Conservation (phyloP, 92 coral and sea anemone genomes). For the Micromussa lordhowensis region DNA sequence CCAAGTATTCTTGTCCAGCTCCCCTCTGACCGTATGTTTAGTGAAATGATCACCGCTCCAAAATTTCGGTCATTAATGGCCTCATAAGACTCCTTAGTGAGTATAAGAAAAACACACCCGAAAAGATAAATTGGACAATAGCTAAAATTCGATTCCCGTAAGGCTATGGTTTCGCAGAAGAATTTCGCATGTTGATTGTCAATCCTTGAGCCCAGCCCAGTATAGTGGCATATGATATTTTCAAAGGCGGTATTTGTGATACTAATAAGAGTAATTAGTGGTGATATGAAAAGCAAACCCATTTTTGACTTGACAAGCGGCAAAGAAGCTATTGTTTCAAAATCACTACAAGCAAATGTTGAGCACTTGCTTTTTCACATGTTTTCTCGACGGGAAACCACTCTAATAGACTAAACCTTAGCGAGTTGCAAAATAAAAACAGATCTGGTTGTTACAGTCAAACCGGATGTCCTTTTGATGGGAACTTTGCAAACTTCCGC, state of each 20-base stretch:
- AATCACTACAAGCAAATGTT: background rate
- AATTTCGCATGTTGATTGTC: constrained; percentile 30
- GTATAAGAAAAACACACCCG: too few relatives aligned
- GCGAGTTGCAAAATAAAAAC: constrained; percentile 22
- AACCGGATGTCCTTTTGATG: too few relatives aligned
- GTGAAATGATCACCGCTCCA: background rate
- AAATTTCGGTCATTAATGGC: background rate
- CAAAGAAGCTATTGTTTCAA: constrained; percentile 25
- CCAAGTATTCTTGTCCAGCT: constrained; percentile 32
- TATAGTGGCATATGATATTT: constrained; percentile 36
- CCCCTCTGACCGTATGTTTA: constrained; percentile 26
- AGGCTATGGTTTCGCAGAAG: constrained; percentile 14
- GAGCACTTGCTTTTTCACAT: constrained; percentile 2
- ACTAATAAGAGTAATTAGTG: constrained; percentile 46
- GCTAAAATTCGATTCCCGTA: constrained; percentile 5
- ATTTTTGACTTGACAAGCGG: constrained; percentile 22
- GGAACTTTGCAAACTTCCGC: too few relatives aligned
- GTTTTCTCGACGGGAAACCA: constrained; percentile 17
- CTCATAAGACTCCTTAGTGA: background rate
- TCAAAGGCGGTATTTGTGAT: constrained; percentile 38
- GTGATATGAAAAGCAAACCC: constrained; percentile 34
- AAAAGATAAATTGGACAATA: background rate
- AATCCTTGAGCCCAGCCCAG: constrained; percentile 35
- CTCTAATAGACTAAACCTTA: background rate
- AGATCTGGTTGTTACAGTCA: constrained; percentile 21